These are phyloP conservation scores for Drosophila neocordata DNA, from an alignment of 1,140 invertebrate genomes.

Conservation along the genomic window DNA sequence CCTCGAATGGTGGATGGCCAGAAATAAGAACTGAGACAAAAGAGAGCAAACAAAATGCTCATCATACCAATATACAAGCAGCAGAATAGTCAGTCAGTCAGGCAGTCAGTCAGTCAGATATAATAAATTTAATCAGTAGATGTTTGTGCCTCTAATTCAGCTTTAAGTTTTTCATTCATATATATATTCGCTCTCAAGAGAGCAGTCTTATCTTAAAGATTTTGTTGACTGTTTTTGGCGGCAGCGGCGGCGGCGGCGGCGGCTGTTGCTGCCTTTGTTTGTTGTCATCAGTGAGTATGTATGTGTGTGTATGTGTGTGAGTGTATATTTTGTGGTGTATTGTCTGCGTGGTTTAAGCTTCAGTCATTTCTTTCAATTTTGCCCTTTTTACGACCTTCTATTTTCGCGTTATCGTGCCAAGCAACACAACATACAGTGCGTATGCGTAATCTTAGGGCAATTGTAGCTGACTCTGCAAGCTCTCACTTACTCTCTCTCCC, in stretches of 20 bases:
- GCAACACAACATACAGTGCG: slow-evolving; percentile 18
- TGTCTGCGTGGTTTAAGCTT: slow-evolving; percentile 24
- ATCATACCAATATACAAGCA: neutral
- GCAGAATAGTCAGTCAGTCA: neutral
- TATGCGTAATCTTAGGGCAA: slow-evolving; percentile 33
- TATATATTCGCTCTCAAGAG: neutral
- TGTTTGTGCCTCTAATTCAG: slow-evolving; percentile 17
- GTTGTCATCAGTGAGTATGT: slow-evolving; percentile 24
- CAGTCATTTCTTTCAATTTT: slow-evolving; percentile 30
- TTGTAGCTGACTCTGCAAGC: slow-evolving; percentile 13
- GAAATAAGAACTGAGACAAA: slow-evolving; percentile 18
- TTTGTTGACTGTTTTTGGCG: slow-evolving; percentile 13
- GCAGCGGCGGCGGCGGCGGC: too few relatives aligned
- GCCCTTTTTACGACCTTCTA: slow-evolving; percentile 29
- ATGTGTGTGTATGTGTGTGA: slow-evolving; percentile 12
- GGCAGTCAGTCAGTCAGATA: neutral
- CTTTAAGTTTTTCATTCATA: slow-evolving; percentile 17
- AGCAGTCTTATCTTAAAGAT: slow-evolving; percentile 21
- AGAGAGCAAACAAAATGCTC: slow-evolving; percentile 16
- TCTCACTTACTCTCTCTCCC: neutral
- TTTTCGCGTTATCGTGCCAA: neutral
- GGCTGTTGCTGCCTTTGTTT: slow-evolving; percentile 9
- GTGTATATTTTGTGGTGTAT: neutral
- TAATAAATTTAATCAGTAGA: slow-evolving; percentile 43
- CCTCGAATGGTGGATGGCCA: slow-evolving; percentile 10